These are phyloP conservation scores for Rhopalosiphum maidis DNA, from an alignment of 1,140 invertebrate genomes.

Conservation along the genomic window DNA sequence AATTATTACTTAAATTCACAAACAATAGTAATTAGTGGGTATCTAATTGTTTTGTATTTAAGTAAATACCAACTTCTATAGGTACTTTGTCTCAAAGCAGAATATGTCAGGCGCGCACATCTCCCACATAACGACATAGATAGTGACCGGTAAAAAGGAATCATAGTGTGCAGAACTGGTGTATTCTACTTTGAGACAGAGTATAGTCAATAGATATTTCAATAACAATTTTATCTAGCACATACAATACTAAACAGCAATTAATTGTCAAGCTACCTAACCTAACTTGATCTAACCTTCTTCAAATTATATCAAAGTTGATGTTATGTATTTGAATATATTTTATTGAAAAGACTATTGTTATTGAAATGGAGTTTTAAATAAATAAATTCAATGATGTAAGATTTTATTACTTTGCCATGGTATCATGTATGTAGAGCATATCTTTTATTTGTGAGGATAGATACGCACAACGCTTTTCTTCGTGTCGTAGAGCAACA, in stretches of 20 bases:
- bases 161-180: no score
- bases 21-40: neutral
- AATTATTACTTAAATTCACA: neutral
- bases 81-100: no score
- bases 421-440: slow-evolving; percentile 76
- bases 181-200: no score
- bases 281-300: no score
- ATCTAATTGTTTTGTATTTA: neutral
- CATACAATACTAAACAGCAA: neutral
- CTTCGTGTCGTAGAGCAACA: slow-evolving; percentile 87
- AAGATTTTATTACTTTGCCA: slow-evolving; percentile 60
- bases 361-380: neutral
- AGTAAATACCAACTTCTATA: neutral
- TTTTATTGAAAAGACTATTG: neutral
- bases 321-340: neutral
- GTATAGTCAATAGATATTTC: neutral
- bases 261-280: neutral
- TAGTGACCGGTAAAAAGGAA: no score
- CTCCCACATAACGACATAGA: no score
- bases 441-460: slow-evolving; percentile 88
- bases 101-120: no score
- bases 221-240: neutral
- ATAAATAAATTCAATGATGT: neutral
- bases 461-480: slow-evolving; percentile 88
- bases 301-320: neutral